Evolutionary conservation across 2,888 invertebrate genomes (phyloP).

Genomic region (Lamellibrachia satsuma): DNA sequence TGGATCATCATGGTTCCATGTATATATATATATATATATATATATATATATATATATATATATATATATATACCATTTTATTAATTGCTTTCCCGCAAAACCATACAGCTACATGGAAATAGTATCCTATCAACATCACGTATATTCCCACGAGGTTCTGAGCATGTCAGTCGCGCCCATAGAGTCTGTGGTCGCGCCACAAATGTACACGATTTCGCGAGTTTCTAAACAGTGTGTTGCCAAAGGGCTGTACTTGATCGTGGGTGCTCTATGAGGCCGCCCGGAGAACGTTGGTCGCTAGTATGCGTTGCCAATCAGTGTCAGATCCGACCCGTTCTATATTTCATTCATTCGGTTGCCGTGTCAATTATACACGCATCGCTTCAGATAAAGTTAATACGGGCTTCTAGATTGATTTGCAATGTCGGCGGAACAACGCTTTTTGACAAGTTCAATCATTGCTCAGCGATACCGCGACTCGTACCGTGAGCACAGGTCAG

Average conservation of each 20-base stretch:
- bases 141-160: background rate
- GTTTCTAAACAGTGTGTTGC: background rate
- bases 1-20: background rate
- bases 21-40: too few relatives aligned
- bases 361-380: conserved; percentile 10
- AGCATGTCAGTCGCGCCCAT: background rate
- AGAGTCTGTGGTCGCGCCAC: background rate
- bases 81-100: background rate
- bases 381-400: conserved; percentile 17
- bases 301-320: background rate
- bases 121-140: background rate
- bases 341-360: background rate
- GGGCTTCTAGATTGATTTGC: background rate
- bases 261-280: background rate
- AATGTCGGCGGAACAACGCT: background rate
- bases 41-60: too few relatives aligned
- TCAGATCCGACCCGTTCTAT: background rate
- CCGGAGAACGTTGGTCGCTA: background rate
- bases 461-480: background rate
- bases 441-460: conserved; percentile 17
- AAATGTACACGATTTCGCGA: background rate
- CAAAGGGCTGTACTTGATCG: background rate
- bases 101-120: background rate
- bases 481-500: background rate
- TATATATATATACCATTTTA: background rate